Base-by-base conservation (phyloP, 2,888 invertebrate genomes). In the Lucinisca nassula region DNA sequence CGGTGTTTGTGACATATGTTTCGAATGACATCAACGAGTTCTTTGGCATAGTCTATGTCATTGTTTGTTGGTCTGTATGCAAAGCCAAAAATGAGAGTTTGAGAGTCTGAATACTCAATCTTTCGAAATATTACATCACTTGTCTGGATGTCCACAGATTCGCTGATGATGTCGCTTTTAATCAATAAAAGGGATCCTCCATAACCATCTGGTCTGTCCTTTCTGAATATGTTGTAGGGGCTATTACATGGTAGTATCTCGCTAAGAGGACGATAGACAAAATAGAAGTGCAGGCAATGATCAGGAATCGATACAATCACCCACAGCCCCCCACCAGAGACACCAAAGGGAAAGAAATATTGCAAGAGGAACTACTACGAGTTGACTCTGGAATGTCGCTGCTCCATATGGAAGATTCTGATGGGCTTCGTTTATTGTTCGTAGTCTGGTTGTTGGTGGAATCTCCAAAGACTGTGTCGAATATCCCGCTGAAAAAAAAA, bases 171-270 rank as follows among this genome's bases (percentile, higher is more conserved):
- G 55, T 55, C 76, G 21, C 67, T 37, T 30, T 45, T 74, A 35
- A 58, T 72, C 45, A 77, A 24, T 21, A 75, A 74, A 10, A 85
- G 38, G 17, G 38, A 30, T 1, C 76, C 76, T 58, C 76, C 76
- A 58, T 85, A 85, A 0, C 72, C 81, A 67, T 85, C 85, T 24
- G 55, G 21, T 38, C 76, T 67, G 21, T 80, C 76, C 55, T 76
- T 85, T 6, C 85, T 45, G 30, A 32, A 27, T 10, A 79, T 67
- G 24, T 37, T 72, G 24, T 81, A 85, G 21, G 49, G 45, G n/a
- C 67, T 74, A 40, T 70, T 79, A 4, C 70, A 14, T 35, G 80
- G 85, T 6, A 81, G 40, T 51, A 76, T 45, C 73, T 45, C 45
- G 10, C 45, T 12, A 8, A 45, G 45, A 17, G 45, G 45, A 45